Conservation (phyloP, 2,888 invertebrate genomes). For the Eubasilissa splendida region DNA sequence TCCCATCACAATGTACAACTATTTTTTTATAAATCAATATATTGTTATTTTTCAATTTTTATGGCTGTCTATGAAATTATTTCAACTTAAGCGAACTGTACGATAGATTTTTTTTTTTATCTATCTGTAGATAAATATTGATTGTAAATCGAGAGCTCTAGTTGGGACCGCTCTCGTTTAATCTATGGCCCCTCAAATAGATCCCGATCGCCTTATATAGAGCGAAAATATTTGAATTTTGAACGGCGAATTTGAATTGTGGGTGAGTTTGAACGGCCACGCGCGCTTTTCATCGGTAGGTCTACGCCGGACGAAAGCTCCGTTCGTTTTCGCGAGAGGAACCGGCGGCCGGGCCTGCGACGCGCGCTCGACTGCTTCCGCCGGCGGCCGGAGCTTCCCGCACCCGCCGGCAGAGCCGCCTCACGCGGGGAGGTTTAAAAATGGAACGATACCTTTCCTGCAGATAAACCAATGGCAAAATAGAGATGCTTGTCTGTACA, state of each 20-base stretch:
- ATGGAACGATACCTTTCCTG: not conserved
- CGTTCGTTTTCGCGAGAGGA: conserved; percentile 6
- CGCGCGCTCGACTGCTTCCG: not conserved
- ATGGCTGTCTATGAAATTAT: too few species aligned
- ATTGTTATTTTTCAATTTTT: not conserved
- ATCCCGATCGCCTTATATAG: conserved; percentile 29
- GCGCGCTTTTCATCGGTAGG: conserved; percentile 40
- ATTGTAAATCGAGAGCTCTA: not conserved
- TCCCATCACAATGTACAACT: conserved; percentile 13
- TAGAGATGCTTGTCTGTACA: too few species aligned
- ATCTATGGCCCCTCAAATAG: not conserved
- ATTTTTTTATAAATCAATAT: not conserved
- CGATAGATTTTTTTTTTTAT: not conserved
- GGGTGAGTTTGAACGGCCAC: conserved; percentile 3
- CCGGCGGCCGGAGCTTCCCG: conserved; percentile 10
- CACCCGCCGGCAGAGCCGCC: not conserved
- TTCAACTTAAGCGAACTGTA: too few species aligned
- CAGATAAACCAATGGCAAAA: too few species aligned
- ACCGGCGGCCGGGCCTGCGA: conserved; percentile 19
- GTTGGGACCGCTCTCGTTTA: not conserved
- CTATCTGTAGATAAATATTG: not conserved
- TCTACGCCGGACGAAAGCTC: conserved; percentile 35
- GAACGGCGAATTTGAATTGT: not conserved
- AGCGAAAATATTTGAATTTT: conserved; percentile 12
- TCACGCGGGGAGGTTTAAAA: conserved; percentile 30